Evolutionary conservation across 2,113 vertebrate species (phyloP), one percentile per base, ranked within the genome.

Genomic region (Phoxinus phoxinus): DNA sequence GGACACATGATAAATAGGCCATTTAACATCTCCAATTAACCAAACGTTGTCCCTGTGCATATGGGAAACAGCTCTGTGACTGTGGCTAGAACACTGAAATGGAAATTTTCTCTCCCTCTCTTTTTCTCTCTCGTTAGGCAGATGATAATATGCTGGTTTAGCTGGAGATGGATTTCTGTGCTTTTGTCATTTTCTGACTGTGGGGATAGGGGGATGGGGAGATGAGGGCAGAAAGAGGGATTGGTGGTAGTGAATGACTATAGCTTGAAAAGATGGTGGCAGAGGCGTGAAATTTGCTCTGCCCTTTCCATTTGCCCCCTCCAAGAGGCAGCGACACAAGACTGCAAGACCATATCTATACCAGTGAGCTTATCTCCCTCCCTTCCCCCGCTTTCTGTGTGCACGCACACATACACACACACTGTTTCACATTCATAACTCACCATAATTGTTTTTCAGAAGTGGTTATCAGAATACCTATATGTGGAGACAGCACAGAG

Each of bases 241-340:
- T 83, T 59, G 13, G 23, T 88, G 84, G 46, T 46, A 77, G 63
- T 67, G 84, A 80, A 90, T 86, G 87, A 91, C 48, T 92, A 90
- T 89, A 93, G 91, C 89, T 92, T 90, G 88, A 90, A 91, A 90
- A 92, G 89, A 90, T 89, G 89, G 88, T 91, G 92, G 91, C 86
- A 73, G 90, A 94, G 89, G 92, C 92, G 89, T 94, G 94, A 95
- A 94, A 95, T 94, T 95, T 93, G 91, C 88, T 92, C 89, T 90
- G 90, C 90, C 90, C 90, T 90, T 87, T 87, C 87, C 88, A 51
- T 63, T 32, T 83, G 56, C 69, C 63, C 65, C 82, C 65, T 73
- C 17, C 69, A 37, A 44, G 15, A 63, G 32, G 67, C 83, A 37
- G 37, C 17, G 15, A 84, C 35, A 63, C 30, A 78, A 56, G 77